phyloP scores from a whole-genome alignment of 2,888 invertebrate species.

The Leptarthrus brevirostris region DNA sequence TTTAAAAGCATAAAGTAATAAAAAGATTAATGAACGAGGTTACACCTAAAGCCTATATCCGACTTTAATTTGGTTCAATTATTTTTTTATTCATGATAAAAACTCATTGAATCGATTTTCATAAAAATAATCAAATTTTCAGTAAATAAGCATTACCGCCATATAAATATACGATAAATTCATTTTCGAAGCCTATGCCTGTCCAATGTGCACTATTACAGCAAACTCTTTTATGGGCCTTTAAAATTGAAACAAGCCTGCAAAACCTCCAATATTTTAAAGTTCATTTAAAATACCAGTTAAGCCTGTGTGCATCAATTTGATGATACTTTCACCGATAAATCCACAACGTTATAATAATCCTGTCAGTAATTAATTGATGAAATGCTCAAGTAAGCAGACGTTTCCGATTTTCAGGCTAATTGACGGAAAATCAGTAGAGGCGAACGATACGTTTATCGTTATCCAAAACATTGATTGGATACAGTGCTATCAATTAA shows the following conservation, averaged over 20 bases:
- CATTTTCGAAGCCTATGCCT: too few species aligned
- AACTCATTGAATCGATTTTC: too few species aligned
- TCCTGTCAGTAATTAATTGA: slow-evolving; percentile 43
- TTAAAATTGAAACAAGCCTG: neutral
- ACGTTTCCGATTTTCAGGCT: slow-evolving; percentile 29
- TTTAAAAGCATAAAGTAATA: too few species aligned
- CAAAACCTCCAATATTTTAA: neutral
- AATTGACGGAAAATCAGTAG: slow-evolving; percentile 39
- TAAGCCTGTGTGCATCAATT: neutral
- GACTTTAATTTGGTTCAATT: too few species aligned
- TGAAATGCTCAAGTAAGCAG: slow-evolving; percentile 42
- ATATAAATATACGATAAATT: too few species aligned
- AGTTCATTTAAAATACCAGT: neutral
- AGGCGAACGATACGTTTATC: slow-evolving; percentile 24
- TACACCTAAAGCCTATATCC: too few species aligned
- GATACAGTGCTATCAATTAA: slow-evolving; percentile 25
- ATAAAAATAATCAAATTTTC: too few species aligned
- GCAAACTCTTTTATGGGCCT: too few species aligned
- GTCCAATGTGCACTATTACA: too few species aligned
- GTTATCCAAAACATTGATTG: slow-evolving; percentile 28
- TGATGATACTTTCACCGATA: slow-evolving; percentile 32
- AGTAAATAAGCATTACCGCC: too few species aligned
- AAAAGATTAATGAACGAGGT: too few species aligned
- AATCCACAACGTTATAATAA: slow-evolving; percentile 35
- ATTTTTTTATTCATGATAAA: too few species aligned